These are phyloP conservation scores for Ornithoptera priamus DNA, from an alignment of 2,888 invertebrate genomes.

Conservation along the genomic window DNA sequence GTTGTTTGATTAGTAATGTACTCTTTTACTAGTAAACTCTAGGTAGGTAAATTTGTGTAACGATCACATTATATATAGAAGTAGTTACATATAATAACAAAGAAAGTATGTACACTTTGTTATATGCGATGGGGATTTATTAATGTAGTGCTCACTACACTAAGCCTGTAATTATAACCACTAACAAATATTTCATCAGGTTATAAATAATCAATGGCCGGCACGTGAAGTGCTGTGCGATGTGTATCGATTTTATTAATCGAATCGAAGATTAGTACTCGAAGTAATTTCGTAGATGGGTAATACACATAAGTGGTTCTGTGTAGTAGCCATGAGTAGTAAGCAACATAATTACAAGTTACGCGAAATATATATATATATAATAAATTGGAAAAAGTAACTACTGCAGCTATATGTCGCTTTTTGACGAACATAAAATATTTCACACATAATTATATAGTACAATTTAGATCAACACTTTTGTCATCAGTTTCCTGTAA, in stretches of 20 bases:
- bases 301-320: neutral
- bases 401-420: neutral
- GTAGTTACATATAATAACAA: too few species aligned
- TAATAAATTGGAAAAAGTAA: neutral
- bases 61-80: neutral
- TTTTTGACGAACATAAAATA: too few species aligned
- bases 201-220: slow-evolving; percentile 10
- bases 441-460: too few species aligned
- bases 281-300: slow-evolving; percentile 8
- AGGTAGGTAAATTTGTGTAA: neutral
- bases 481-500: too few species aligned
- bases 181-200: slow-evolving; percentile 14
- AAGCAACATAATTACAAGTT: neutral
- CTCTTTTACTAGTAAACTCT: too few species aligned
- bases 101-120: neutral
- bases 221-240: neutral
- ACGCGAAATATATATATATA: neutral
- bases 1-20: too few species aligned
- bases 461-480: too few species aligned
- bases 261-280: slow-evolving; percentile 32
- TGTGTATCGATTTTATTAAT: slow-evolving; percentile 31
- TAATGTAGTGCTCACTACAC: slow-evolving; percentile 1
- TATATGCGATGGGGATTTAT: neutral
- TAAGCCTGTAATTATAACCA: slow-evolving; percentile 1
- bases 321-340: neutral